phyloP scores from a whole-genome alignment of 2,888 invertebrate genomes.

The Subacronicta megacephala region DNA sequence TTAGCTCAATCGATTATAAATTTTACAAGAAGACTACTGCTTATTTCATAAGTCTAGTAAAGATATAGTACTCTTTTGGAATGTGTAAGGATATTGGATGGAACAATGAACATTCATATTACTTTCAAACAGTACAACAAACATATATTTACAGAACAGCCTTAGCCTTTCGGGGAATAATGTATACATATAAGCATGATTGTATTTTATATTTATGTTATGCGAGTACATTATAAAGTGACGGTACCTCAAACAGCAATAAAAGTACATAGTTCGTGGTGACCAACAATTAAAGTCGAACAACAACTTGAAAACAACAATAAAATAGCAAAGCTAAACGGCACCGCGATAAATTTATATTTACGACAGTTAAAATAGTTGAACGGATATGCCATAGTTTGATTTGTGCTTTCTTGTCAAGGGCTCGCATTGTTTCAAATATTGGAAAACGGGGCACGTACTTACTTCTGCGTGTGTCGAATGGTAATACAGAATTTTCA shows the following conservation, averaged over 20 bases:
- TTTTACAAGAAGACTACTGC: too few relatives aligned
- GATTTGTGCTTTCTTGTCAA: slow-evolving; percentile 84
- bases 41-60: too few relatives aligned
- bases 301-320: slow-evolving; percentile 63
- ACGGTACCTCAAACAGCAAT: slow-evolving; percentile 16
- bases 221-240: background rate
- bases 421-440: slow-evolving; percentile 81
- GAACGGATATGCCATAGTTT: slow-evolving; percentile 70
- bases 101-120: too few relatives aligned
- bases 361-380: slow-evolving; percentile 71
- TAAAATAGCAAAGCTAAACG: slow-evolving; percentile 65
- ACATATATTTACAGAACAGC: too few relatives aligned
- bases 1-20: too few relatives aligned
- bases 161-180: too few relatives aligned
- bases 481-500: slow-evolving; percentile 77
- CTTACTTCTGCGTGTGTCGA: slow-evolving; percentile 74
- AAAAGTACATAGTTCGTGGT: slow-evolving; percentile 57
- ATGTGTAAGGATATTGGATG: too few relatives aligned
- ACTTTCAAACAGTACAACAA: too few relatives aligned
- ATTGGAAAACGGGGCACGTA: slow-evolving; percentile 81
- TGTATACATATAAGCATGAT: too few relatives aligned
- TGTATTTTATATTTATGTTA: too few relatives aligned
- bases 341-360: slow-evolving; percentile 63
- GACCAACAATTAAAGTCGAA: slow-evolving; percentile 65
- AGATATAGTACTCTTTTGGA: too few relatives aligned